Conservation (phyloP, 2,113 vertebrate species). For the Cavia porcellus region DNA sequence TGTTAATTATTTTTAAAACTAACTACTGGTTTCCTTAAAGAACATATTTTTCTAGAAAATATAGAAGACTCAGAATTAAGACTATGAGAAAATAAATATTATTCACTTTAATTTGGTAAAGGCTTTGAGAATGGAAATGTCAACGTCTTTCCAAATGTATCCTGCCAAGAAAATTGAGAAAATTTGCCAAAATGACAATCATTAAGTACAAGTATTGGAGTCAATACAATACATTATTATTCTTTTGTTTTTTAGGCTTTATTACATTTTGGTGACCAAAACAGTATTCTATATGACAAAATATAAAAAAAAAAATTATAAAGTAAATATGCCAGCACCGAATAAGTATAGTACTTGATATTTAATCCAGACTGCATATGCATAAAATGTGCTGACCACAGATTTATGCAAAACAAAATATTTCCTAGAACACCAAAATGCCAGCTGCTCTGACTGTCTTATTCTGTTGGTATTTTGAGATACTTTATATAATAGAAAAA, state of each 20-base stretch:
- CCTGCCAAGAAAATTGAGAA: neutral
- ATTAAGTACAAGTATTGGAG: neutral
- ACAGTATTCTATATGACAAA: neutral
- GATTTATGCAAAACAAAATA: neutral
- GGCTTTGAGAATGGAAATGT: conserved; percentile 25
- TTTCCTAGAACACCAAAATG: neutral
- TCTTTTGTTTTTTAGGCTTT: neutral
- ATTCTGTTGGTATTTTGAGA: neutral
- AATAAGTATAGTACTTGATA: neutral
- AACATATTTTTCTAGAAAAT: conserved; percentile 6
- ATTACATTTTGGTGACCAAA: neutral
- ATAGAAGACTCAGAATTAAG: conserved; percentile 4
- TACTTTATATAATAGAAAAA: neutral
- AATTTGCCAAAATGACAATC: neutral
- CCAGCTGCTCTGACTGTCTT: neutral
- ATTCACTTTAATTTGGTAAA: neutral
- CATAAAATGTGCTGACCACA: neutral
- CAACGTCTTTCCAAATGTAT: neutral
- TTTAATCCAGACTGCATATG: neutral
- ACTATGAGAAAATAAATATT: neutral
- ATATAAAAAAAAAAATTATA: neutral
- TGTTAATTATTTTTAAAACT: neutral
- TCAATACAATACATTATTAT: neutral
- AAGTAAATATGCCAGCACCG: neutral
- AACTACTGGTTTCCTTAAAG: neutral